phyloP scores from a whole-genome alignment of 2,113 vertebrate genomes.

The Phalacrocorax carbo region DNA sequence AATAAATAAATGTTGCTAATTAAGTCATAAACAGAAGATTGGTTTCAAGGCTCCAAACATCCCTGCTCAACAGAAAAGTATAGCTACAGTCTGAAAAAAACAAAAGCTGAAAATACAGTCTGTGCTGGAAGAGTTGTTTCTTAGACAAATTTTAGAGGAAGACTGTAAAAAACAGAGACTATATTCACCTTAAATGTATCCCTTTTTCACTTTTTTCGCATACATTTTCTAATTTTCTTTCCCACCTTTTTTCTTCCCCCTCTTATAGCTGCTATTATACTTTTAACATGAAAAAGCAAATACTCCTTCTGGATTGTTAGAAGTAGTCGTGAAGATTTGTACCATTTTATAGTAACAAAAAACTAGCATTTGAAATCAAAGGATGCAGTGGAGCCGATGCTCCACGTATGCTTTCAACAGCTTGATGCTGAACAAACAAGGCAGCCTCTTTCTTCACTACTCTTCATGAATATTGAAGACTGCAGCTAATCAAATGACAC shows the following conservation, averaged over 20 bases:
- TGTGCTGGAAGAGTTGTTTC: not conserved
- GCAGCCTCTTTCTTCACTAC: not conserved
- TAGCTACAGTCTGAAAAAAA: not conserved
- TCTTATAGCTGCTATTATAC: not conserved
- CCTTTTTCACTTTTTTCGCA: not conserved
- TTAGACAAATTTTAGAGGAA: not conserved
- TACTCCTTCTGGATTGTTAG: not conserved
- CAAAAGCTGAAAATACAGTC: not conserved
- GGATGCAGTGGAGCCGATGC: not conserved
- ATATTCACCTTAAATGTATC: not conserved
- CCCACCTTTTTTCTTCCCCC: not conserved
- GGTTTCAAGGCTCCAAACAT: not conserved
- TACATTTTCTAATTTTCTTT: not conserved
- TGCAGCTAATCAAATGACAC: slow-evolving; percentile 29
- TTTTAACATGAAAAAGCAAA: not conserved
- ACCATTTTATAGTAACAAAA: slow-evolving; percentile 15
- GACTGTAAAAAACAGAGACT: not conserved
- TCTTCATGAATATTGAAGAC: slow-evolving; percentile 65
- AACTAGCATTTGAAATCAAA: slow-evolving; percentile 17
- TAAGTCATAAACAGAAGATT: not conserved
- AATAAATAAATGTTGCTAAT: not conserved
- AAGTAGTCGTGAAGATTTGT: not conserved
- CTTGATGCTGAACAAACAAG: slow-evolving; percentile 14
- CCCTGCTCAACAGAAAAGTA: not conserved
- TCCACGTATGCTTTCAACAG: not conserved